Evolutionary conservation across 2,797 vertebrate species (phyloP).

Genomic region (Philypnodon macrostomus): DNA sequence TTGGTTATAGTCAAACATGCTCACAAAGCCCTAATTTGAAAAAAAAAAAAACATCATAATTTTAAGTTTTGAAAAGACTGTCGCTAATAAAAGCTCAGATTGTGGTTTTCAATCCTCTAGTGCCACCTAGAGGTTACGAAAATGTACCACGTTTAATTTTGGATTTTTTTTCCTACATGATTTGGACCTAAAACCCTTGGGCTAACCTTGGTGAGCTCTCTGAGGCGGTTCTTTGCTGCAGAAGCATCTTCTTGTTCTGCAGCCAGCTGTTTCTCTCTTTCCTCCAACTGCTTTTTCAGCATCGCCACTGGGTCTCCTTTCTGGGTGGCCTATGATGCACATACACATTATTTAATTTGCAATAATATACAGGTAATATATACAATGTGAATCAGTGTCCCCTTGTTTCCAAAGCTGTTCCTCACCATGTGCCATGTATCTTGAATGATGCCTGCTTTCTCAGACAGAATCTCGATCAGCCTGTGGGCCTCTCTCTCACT

Average conservation of each 20-base stretch:
- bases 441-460: conserved; percentile 85
- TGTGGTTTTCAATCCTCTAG: conserved; percentile 16
- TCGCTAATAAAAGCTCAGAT: background rate
- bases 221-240: conserved; percentile 82
- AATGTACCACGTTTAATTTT: background rate
- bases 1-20: background rate
- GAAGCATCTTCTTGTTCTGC: conserved; percentile 84
- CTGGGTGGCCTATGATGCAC: conserved; percentile 82
- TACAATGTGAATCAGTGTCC: background rate
- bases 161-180: background rate
- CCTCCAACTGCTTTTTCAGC: conserved; percentile 91
- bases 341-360: background rate
- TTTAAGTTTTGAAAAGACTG: background rate
- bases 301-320: conserved; percentile 88
- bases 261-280: conserved; percentile 87
- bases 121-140: conserved; percentile 43
- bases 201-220: conserved; percentile 88
- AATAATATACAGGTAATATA: too few relatives aligned
- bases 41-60: background rate
- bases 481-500: conserved; percentile 87
- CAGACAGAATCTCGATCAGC: conserved; percentile 90
- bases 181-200: background rate
- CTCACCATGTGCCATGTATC: conserved; percentile 92
- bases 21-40: background rate
- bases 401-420: background rate